Conservation (phyloP, 2,113 vertebrate species). For the Percopsis transmontana region DNA sequence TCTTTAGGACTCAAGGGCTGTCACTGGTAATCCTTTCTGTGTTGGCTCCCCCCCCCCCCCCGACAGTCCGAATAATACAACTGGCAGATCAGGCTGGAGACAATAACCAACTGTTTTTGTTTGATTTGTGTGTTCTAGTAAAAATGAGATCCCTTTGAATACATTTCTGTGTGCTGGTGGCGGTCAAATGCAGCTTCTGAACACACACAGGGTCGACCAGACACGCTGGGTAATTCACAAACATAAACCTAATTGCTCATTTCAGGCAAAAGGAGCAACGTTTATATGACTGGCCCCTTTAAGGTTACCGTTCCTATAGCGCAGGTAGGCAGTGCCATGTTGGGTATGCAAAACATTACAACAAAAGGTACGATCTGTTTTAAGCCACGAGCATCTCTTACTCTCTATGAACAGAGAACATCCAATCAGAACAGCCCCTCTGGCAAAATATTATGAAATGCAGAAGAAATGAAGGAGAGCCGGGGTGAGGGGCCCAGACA, state of each 20-base stretch:
- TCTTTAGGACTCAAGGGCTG: slow-evolving; percentile 75
- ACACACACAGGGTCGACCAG: slow-evolving; percentile 80
- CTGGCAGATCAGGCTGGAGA: slow-evolving; percentile 69
- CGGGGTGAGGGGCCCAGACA: neutral
- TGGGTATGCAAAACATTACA: slow-evolving; percentile 53
- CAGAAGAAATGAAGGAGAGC: neutral
- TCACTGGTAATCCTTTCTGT: slow-evolving; percentile 74
- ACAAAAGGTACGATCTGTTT: slow-evolving; percentile 58
- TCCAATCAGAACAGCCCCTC: slow-evolving; percentile 32
- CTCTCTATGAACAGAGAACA: slow-evolving; percentile 54
- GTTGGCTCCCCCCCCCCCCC: slow-evolving; percentile 2
- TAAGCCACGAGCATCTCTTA: slow-evolving; percentile 46
- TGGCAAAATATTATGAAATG: slow-evolving; percentile 24
- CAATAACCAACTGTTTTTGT: slow-evolving; percentile 76
- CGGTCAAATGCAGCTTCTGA: slow-evolving; percentile 70
- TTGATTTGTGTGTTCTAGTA: slow-evolving; percentile 65
- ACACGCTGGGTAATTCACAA: slow-evolving; percentile 83
- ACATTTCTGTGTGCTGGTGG: slow-evolving; percentile 71
- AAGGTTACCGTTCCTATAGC: slow-evolving; percentile 58
- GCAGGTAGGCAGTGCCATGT: slow-evolving; percentile 41
- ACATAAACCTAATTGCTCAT: slow-evolving; percentile 82
- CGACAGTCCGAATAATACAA: slow-evolving; percentile 65
- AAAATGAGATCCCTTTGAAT: slow-evolving; percentile 72
- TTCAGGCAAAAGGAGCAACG: slow-evolving; percentile 79
- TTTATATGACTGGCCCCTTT: slow-evolving; percentile 71